Evolutionary conservation across 1,140 invertebrate species (phyloP).

Genomic region (Brachionus koreanus): DNA sequence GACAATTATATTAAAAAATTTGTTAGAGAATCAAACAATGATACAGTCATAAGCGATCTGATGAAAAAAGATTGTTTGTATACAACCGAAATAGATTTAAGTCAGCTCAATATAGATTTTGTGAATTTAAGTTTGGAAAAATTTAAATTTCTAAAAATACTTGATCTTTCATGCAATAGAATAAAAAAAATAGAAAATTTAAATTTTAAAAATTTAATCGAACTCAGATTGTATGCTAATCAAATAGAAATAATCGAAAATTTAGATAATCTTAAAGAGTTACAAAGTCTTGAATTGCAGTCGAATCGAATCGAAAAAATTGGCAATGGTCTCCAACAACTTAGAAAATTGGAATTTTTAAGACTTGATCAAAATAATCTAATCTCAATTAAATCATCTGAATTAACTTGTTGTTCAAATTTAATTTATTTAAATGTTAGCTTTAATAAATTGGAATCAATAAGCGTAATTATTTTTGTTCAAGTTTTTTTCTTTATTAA

Average conservation of each 20-base stretch:
- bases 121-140: conserved; percentile 46
- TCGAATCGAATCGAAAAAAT: conserved; percentile 52
- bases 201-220: conserved; percentile 50
- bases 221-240: conserved; percentile 55
- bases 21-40: neutral
- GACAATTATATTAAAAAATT: conserved; percentile 2
- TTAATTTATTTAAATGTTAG: conserved; percentile 54
- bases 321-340: conserved; percentile 49
- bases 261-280: conserved; percentile 51
- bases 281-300: conserved; percentile 52
- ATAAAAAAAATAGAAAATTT: conserved; percentile 51
- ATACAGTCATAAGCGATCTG: neutral
- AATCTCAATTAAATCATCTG: conserved; percentile 49
- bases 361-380: conserved; percentile 53
- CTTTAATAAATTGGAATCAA: conserved; percentile 50
- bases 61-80: neutral
- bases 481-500: neutral
- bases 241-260: conserved; percentile 50
- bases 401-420: conserved; percentile 51
- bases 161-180: conserved; percentile 54
- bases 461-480: neutral
- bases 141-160: conserved; percentile 51
- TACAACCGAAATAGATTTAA: neutral
- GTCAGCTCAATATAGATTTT: neutral
- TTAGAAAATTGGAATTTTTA: conserved; percentile 51